Conservation (phyloP, 2,888 invertebrate species). For the Eristalis arbustorum region DNA sequence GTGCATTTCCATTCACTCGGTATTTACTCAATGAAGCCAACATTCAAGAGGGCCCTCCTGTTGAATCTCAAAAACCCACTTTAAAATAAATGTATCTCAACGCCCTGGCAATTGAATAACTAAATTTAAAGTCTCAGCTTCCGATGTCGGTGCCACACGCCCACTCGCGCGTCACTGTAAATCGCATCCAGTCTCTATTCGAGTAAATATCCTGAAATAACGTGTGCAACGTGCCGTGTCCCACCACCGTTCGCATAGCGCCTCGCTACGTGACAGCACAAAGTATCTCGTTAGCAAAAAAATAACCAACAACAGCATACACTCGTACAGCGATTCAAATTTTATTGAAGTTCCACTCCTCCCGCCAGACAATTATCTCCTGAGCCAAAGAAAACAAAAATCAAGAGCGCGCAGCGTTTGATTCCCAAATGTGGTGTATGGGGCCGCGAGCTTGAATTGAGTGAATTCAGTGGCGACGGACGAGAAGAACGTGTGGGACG, state of each 20-base stretch:
- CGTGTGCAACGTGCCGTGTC: background rate
- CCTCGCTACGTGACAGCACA: background rate
- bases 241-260: background rate
- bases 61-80: slow-evolving; percentile 2
- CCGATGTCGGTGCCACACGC: background rate
- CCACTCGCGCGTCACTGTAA: slow-evolving; percentile 4
- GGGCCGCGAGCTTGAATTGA: background rate
- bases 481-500: background rate
- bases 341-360: background rate
- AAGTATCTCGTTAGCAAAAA: background rate
- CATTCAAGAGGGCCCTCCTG: background rate
- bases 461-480: background rate
- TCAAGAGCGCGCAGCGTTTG: background rate
- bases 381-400: background rate
- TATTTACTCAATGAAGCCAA: background rate
- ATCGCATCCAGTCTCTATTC: background rate
- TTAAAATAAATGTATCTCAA: slow-evolving; percentile 30
- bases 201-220: background rate
- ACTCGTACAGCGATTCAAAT: background rate
- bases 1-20: background rate
- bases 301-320: background rate
- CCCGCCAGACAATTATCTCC: background rate
- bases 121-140: slow-evolving; percentile 5
- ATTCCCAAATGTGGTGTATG: background rate
- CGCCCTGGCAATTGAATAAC: slow-evolving; percentile 42